These are phyloP conservation scores for Troglohyphantes excavatus DNA, from an alignment of 2,888 invertebrate species.

Conservation along the genomic window DNA sequence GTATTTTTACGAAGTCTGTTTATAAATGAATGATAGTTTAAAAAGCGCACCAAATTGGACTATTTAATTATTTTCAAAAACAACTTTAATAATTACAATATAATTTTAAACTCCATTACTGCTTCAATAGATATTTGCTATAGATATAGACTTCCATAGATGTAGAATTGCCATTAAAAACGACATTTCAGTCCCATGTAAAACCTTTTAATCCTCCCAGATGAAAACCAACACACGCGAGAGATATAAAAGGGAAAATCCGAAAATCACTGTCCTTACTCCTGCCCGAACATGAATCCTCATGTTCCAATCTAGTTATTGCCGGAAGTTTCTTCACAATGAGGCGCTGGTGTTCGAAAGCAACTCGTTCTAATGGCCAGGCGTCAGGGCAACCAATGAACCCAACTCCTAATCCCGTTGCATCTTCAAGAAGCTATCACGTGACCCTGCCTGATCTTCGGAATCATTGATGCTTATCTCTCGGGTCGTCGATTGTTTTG, in stretches of 20 bases:
- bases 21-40: too few species aligned
- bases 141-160: too few species aligned
- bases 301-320: slow-evolving; percentile 2
- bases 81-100: too few species aligned
- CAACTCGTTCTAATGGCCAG: not conserved
- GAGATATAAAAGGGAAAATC: not conserved
- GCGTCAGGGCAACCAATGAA: slow-evolving; percentile 37
- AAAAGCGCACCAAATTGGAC: too few species aligned
- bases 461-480: slow-evolving; percentile 54
- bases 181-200: too few species aligned
- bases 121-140: too few species aligned
- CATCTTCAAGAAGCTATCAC: slow-evolving; percentile 8
- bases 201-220: not conserved
- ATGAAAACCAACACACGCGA: not conserved
- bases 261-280: not conserved
- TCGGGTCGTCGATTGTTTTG: slow-evolving; percentile 70
- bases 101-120: too few species aligned
- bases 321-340: slow-evolving; percentile 57
- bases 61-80: too few species aligned
- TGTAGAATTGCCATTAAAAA: too few species aligned
- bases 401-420: slow-evolving; percentile 2
- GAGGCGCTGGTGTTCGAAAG: not conserved
- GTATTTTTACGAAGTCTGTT: too few species aligned
- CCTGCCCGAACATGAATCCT: slow-evolving; percentile 26
- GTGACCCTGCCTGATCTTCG: slow-evolving; percentile 44